These are phyloP conservation scores for Brachyrhaphis roseni DNA, from an alignment of 2,797 vertebrate genomes.

Conservation along the genomic window DNA sequence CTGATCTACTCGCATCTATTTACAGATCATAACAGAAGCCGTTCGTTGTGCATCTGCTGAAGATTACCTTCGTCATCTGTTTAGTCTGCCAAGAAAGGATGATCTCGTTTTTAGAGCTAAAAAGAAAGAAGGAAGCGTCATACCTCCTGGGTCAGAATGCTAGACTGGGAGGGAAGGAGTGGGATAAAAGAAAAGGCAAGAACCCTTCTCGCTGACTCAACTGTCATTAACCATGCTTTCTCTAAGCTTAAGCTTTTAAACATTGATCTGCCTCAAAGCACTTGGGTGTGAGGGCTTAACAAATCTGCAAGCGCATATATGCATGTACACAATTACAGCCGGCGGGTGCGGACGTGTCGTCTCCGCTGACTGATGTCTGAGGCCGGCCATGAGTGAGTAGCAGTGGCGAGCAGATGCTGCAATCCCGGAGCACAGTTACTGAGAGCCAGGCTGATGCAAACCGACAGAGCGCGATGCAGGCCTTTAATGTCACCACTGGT, in stretches of 20 bases:
- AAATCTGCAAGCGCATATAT: slow-evolving; percentile 40
- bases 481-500: slow-evolving; percentile 80
- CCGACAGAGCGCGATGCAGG: slow-evolving; percentile 71
- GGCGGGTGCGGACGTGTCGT: slow-evolving; percentile 42
- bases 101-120: slow-evolving; percentile 28
- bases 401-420: slow-evolving; percentile 24
- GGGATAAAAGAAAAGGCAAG: slow-evolving; percentile 9
- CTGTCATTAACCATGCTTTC: slow-evolving; percentile 55
- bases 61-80: slow-evolving; percentile 36
- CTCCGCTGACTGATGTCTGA: slow-evolving; percentile 31
- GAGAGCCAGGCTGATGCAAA: slow-evolving; percentile 73
- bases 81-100: slow-evolving; percentile 40
- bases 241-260: slow-evolving; percentile 53
- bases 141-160: slow-evolving; percentile 41
- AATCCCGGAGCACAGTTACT: slow-evolving; percentile 40
- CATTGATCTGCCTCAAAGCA: slow-evolving; percentile 50
- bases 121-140: slow-evolving; percentile 20
- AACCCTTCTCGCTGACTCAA: slow-evolving; percentile 28
- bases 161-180: slow-evolving; percentile 14
- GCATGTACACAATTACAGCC: slow-evolving; percentile 49
- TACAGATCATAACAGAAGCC: slow-evolving; percentile 34
- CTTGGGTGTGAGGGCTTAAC: slow-evolving; percentile 41
- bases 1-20: slow-evolving; percentile 9
- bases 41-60: slow-evolving; percentile 17
- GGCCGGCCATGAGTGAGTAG: slow-evolving; percentile 45